Percentiles rank a stretch among this genome's conserved stretches.
Conservation (phyloP, 2,113 vertebrate genomes). For the Trinectes maculatus region DNA sequence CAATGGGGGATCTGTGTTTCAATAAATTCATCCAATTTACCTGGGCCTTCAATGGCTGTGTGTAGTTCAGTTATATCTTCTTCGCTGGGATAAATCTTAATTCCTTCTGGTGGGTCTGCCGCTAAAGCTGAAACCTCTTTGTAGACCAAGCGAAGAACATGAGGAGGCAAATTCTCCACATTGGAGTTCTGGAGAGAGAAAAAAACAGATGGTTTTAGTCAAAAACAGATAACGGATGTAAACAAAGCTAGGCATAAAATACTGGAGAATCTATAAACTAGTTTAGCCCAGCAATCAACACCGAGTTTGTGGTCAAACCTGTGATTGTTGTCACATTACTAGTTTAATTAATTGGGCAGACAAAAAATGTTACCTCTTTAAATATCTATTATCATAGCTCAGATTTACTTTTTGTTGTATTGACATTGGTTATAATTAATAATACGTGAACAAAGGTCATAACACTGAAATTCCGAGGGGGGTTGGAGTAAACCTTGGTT, state of each 20-base stretch:
- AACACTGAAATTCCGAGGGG: background rate
- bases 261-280: no score
- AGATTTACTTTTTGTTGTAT: no score
- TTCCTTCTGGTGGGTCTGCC: slow-evolving; percentile 91
- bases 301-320: no score
- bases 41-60: slow-evolving; percentile 93
- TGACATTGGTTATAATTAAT: background rate
- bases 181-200: slow-evolving; percentile 87
- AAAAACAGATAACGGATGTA: background rate
- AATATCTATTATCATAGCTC: no score
- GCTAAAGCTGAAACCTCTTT: slow-evolving; percentile 91
- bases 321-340: no score
- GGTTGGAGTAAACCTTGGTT: background rate
- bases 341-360: no score
- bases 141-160: slow-evolving; percentile 93
- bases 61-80: slow-evolving; percentile 94
- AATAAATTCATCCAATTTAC: no score
- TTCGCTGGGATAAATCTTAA: slow-evolving; percentile 93
- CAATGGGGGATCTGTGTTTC: no score
- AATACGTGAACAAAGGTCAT: background rate
- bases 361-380: no score
- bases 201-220: background rate
- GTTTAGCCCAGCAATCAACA: no score
- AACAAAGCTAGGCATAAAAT: background rate
- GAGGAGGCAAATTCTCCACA: slow-evolving; percentile 94